Evolutionary conservation across 2,113 vertebrate species (phyloP).

Genomic region (Tachycineta bicolor): DNA sequence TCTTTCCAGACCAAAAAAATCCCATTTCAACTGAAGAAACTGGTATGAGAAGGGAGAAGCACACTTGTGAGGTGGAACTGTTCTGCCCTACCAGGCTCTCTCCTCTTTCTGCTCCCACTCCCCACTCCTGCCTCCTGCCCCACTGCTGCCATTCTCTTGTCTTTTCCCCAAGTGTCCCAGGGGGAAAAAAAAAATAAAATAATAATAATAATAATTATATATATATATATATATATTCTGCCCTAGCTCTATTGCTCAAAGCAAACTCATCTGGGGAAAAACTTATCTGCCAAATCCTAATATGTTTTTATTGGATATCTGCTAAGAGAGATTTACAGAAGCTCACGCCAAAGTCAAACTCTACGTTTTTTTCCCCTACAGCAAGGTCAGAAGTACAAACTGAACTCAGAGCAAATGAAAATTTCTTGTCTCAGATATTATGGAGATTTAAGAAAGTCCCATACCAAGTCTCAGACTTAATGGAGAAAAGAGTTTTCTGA

Average conservation of each 20-base stretch:
- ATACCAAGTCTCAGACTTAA: not conserved
- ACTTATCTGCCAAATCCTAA: constrained; percentile 8
- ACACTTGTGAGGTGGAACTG: not conserved
- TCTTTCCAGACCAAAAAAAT: not conserved
- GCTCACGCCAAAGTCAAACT: not conserved
- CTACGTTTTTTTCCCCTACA: not conserved
- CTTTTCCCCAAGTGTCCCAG: not conserved
- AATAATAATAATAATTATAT: too few species aligned
- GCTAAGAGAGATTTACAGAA: not conserved
- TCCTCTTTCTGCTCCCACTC: not conserved
- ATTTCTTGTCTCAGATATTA: not conserved
- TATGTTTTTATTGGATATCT: constrained; percentile 12
- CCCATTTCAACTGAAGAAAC: not conserved
- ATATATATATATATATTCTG: fast-evolving
- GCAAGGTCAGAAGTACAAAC: not conserved
- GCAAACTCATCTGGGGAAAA: not conserved
- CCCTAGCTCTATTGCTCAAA: not conserved
- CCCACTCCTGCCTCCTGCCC: not conserved
- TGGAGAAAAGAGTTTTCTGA: not conserved
- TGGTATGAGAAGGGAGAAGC: not conserved
- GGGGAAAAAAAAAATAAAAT: too few species aligned
- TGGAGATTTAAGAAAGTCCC: not conserved
- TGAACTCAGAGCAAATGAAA: not conserved
- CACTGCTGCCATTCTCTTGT: not conserved
- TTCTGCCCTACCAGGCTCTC: not conserved